These are phyloP conservation scores for Alethe diademata DNA, from an alignment of 2,113 vertebrate genomes.

Conservation along the genomic window DNA sequence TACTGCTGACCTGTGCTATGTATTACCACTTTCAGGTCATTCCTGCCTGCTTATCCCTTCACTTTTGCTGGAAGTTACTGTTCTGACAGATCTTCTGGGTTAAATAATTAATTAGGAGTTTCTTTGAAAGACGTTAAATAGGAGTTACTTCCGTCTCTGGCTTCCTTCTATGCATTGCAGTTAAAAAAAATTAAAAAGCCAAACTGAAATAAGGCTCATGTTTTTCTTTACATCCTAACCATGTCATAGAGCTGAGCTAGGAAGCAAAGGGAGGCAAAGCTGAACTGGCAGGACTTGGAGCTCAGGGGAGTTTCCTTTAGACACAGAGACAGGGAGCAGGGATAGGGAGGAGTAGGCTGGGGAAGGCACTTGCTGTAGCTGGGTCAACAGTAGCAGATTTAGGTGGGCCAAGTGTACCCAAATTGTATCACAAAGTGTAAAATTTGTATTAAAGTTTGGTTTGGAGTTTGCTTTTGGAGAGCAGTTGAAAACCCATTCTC, in stretches of 20 bases:
- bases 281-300: not conserved
- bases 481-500: constrained; percentile 14
- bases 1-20: not conserved
- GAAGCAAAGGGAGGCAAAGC: not conserved
- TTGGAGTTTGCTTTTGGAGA: constrained; percentile 35
- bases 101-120: not conserved
- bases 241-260: not conserved
- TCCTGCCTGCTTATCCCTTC: not conserved
- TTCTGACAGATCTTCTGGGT: not conserved
- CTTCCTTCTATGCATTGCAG: not conserved
- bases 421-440: not conserved
- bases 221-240: not conserved
- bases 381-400: not conserved
- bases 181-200: not conserved
- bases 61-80: not conserved
- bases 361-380: not conserved
- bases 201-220: not conserved
- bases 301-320: not conserved
- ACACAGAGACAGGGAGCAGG: not conserved
- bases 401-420: not conserved
- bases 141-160: not conserved
- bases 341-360: not conserved
- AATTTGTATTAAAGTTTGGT: constrained; percentile 11
- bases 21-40: not conserved
- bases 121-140: not conserved